Base-by-base conservation (phyloP, 2,797 vertebrate genomes). In the Sciurus vulgaris region DNA sequence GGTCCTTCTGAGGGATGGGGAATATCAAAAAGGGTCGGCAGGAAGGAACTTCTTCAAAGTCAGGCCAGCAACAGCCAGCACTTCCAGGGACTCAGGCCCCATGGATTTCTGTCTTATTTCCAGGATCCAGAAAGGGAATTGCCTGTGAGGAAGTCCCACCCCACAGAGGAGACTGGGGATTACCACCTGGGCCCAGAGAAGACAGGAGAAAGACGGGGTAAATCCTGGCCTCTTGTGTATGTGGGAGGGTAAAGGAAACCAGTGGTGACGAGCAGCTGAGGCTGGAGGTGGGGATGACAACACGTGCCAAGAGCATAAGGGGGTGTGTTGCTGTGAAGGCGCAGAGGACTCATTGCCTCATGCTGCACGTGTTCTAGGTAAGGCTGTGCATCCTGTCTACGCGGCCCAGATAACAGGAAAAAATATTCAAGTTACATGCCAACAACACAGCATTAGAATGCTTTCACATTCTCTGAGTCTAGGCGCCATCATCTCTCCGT, bases 291-390 rank as follows among this genome's bases (percentile, higher is more conserved):
- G 47, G 20, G 35, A 74, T 1, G 38, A 33, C n/a, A 5, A 44
- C 0, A 4, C 2, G 38, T 30, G 63, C 6, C 14, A 15, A 20
- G 17, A 30, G 0, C 1, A 14, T 2, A 8, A 33, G 59, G 51
- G 2, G 6, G 30, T 3, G 41, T 35, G 14, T 0, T 14, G 33
- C 35, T 33, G 17, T 12, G 28, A 70, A 5, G 4, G 6, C 35
- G 0, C 6, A 30, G 17, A 69, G 63, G 26, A 41, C 20, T 0
- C 0, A 7, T 0, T 6, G 49, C 14, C 9, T 61, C 24, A 0
- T 1, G 4, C 18, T 5, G 35, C 10, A 18, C 4, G 4, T 0
- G 26, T 10, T 56, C 41, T 30, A 33, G 76, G 49, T 47, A 73
- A 92, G 74, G 11, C 5, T 14, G 78, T 5, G 81, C 54, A 24